Evolutionary conservation across 92 coral and sea anemone genomes (phyloP).

Genomic region (Umimayanthus chanpuru): DNA sequence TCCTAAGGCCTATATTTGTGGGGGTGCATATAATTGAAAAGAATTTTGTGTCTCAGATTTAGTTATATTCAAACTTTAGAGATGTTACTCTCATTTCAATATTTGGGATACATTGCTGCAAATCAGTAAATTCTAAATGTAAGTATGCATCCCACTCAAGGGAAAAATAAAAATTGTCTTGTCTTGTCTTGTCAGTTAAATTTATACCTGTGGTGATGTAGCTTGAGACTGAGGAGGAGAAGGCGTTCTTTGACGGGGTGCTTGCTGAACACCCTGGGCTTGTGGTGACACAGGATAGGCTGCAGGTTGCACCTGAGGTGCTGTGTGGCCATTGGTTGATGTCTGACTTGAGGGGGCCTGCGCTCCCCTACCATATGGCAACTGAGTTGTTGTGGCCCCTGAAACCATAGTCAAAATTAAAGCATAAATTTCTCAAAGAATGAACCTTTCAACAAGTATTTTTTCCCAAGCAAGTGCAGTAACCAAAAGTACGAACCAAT

Average conservation of each 20-base stretch:
- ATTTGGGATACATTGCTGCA: neutral
- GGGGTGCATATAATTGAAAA: too few relatives aligned
- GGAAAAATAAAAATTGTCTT: too few relatives aligned
- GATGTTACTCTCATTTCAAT: too few relatives aligned
- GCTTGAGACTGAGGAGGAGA: conserved; percentile 30
- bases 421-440: neutral
- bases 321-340: neutral
- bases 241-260: conserved; percentile 33
- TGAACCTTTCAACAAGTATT: neutral
- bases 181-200: too few relatives aligned
- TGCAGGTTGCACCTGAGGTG: conserved; percentile 19
- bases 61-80: neutral
- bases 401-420: neutral
- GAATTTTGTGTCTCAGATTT: too few relatives aligned
- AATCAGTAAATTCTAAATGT: too few relatives aligned
- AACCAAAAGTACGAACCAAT: neutral
- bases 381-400: conserved; percentile 12
- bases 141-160: too few relatives aligned
- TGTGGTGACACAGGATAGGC: neutral
- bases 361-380: conserved; percentile 38
- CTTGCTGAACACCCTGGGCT: neutral
- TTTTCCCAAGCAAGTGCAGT: neutral
- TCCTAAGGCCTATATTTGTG: too few relatives aligned
- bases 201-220: neutral
- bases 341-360: conserved; percentile 17